Evolutionary conservation across 1,140 invertebrate genomes (phyloP).

Genomic region (Leptoteleia sp.): DNA sequence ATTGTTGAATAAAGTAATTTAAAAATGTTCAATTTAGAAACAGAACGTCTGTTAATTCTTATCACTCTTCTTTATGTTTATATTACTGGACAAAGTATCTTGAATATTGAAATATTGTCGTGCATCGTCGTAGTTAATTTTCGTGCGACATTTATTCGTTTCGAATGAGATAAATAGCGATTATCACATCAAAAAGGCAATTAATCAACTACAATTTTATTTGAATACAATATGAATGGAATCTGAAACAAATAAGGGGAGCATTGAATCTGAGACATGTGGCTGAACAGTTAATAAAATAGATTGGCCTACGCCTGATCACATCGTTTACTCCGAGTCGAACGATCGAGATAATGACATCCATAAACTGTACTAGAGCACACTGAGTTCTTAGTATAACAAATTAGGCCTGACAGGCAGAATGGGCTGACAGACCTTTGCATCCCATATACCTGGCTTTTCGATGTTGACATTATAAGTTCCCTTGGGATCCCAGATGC

Average conservation of each 20-base stretch:
- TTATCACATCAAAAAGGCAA: slow-evolving; percentile 20
- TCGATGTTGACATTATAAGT: slow-evolving; percentile 67
- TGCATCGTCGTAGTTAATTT: background rate
- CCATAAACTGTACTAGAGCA: slow-evolving; percentile 74
- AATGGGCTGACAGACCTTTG: slow-evolving; percentile 71
- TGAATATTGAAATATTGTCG: background rate
- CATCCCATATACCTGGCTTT: slow-evolving; percentile 71
- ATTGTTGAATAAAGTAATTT: too few species aligned
- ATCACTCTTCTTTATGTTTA: too few species aligned
- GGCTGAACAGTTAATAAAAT: slow-evolving; percentile 69
- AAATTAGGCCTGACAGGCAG: slow-evolving; percentile 76
- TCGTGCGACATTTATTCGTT: slow-evolving; percentile 6
- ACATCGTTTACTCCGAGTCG: slow-evolving; percentile 75
- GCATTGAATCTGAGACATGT: slow-evolving; percentile 53
- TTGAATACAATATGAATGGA: slow-evolving; percentile 38
- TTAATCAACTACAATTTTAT: slow-evolving; percentile 41
- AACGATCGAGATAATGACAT: slow-evolving; percentile 76
- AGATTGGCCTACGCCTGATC: slow-evolving; percentile 70
- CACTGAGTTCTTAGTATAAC: slow-evolving; percentile 66
- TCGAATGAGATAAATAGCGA: slow-evolving; percentile 15
- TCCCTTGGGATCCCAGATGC: slow-evolving; percentile 68
- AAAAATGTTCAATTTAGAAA: too few species aligned
- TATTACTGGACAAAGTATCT: too few species aligned
- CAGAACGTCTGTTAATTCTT: too few species aligned
- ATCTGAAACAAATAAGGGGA: slow-evolving; percentile 37